Evolutionary conservation across 2,113 vertebrate genomes (phyloP).

Genomic region (Nansenia antarctica): DNA sequence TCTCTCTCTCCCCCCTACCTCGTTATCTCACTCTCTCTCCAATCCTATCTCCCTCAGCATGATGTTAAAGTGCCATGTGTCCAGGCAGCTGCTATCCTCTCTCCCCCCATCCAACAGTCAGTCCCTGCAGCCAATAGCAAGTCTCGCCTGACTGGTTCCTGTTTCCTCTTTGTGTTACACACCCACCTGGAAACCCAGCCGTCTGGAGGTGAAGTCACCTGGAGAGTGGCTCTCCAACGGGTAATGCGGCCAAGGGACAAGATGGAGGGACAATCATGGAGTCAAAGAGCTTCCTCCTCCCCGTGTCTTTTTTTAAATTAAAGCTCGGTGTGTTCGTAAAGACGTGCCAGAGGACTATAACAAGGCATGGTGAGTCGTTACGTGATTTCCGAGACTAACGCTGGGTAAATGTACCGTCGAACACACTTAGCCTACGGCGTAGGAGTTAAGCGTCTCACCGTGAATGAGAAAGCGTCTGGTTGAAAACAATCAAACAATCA

Average conservation of each 20-base stretch:
- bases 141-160: conserved; percentile 42
- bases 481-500: not conserved
- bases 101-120: conserved; percentile 49
- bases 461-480: not conserved
- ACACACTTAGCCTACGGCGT: not conserved
- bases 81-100: conserved; percentile 59
- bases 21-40: not conserved
- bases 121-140: conserved; percentile 54
- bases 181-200: conserved; percentile 30
- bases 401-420: not conserved
- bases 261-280: not conserved
- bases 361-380: not conserved
- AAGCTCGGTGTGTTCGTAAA: not conserved
- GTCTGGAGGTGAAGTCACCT: not conserved
- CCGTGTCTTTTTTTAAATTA: not conserved
- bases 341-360: not conserved
- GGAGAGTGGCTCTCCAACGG: not conserved
- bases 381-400: not conserved
- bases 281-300: not conserved
- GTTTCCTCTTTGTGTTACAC: conserved; percentile 43
- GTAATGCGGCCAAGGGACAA: not conserved
- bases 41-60: conserved; percentile 44
- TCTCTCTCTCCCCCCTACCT: conserved; percentile 34
- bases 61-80: conserved; percentile 67
- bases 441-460: not conserved